Evolutionary conservation across 1,140 invertebrate genomes (phyloP), one percentile per base, ranked within the genome.

Genomic region (Lucilia cuprina): DNA sequence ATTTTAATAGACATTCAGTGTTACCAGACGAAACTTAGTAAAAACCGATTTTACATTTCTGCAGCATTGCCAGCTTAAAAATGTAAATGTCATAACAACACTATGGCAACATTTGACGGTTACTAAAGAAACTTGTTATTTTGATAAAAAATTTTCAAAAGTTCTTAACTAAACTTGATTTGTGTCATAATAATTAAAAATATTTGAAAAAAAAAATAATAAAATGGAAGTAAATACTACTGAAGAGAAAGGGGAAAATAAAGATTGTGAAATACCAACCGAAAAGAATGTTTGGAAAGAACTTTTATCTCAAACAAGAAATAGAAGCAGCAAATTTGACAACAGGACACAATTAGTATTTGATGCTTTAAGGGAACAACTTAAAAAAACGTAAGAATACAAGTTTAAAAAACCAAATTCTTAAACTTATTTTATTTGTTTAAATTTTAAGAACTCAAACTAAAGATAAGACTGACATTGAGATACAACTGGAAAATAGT

Each of bases 401-500:
- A 49, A 14, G 2, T 49, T 49, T 2, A 14, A 49, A 12, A 49
- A 49, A 49, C 9, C 49, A 14, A 49, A 49, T 49, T 49, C 49
- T 12, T 49, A 30, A 2, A 2, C 13, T n/a, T 41, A 9, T 41
- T n/a, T n/a, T 78, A 47, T 49, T 50, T 25, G 49, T 21, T 41
- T 7, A 1, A 17, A 14, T 35, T 35, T 49, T 41, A 47, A 80
- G 77, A n/a, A 13, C 41, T 30, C 41, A 83, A 21, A 17, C 12
- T 2, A 80, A 49, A 0, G 85, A 88, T 19, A 87, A 89, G 82
- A 84, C 47, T n/a, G 85, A 87, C 77, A 89, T 91, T 8, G 89
- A 91, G 82, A 85, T 86, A 47, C 90, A 88, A 83, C 85, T 91
- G 21, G 88, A 89, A 65, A 10, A 86, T 13, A 90, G 87, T 8